Conservation (phyloP, 1,140 invertebrate species). For the Drosophila orosa region DNA sequence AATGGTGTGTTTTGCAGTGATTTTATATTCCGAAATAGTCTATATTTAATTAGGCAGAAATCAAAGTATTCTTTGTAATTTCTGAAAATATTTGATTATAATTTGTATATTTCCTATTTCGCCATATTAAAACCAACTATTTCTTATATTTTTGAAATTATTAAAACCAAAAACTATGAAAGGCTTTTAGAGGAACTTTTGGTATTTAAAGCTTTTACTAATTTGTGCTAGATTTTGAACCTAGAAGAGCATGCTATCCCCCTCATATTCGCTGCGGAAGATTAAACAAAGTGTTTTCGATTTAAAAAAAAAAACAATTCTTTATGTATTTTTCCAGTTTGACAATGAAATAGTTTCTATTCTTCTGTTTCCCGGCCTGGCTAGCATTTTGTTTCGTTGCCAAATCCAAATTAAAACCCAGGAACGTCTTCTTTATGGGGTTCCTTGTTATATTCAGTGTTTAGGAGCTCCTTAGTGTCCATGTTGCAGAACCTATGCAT, state of each 20-base stretch:
- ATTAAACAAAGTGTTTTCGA: not conserved
- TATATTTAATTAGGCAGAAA: not conserved
- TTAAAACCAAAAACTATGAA: not conserved
- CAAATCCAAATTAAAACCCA: not conserved
- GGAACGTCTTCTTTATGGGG: too few relatives aligned
- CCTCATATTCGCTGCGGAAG: not conserved
- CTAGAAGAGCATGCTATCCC: not conserved
- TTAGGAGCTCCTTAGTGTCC: too few relatives aligned
- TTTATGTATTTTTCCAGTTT: not conserved
- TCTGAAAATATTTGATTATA: too few relatives aligned
- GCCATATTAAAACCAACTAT: not conserved
- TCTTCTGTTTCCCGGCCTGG: not conserved
- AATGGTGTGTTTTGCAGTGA: too few relatives aligned
- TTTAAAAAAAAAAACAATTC: not conserved
- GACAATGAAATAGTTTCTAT: not conserved
- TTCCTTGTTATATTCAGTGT: not conserved
- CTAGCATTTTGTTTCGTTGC: not conserved
- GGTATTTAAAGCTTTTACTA: not conserved
- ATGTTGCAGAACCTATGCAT: accelerated
- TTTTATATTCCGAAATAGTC: too few relatives aligned
- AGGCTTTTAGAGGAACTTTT: not conserved
- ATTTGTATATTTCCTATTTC: not conserved
- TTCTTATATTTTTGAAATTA: not conserved
- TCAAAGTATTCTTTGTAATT: too few relatives aligned
- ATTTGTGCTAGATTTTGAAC: not conserved